A percentile compares a stretch with the other conserved stretches of the same genome.
These are phyloP conservation scores for Bostrychus sinensis DNA, from an alignment of 2,113 vertebrate species.

Conservation along the genomic window DNA sequence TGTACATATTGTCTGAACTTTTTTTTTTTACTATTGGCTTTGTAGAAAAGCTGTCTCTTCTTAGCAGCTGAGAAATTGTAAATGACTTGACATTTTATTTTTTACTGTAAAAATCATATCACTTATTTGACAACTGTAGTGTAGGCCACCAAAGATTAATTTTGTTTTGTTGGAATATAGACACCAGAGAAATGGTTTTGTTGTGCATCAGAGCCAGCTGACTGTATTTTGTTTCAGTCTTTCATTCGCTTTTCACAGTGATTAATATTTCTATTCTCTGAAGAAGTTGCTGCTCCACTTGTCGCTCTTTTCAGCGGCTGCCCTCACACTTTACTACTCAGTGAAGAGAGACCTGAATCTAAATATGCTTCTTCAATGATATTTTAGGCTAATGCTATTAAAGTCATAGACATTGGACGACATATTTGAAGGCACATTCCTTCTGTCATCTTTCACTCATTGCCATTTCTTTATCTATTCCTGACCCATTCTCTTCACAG, in stretches of 20 bases:
- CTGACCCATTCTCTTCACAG: neutral
- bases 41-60: no score
- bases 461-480: slow-evolving; percentile 12
- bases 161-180: neutral
- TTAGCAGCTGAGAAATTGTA: no score
- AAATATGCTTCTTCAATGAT: neutral
- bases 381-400: slow-evolving; percentile 1
- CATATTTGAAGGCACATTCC: slow-evolving; percentile 14
- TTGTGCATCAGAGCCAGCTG: neutral
- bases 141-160: neutral
- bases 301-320: no score
- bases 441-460: slow-evolving; percentile 3
- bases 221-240: no score
- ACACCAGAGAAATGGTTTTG: neutral
- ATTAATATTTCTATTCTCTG: no score
- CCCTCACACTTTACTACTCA: neutral
- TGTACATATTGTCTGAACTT: no score
- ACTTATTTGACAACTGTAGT: no score
- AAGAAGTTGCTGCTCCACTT: no score
- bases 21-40: no score
- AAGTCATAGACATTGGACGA: neutral
- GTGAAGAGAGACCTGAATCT: no score
- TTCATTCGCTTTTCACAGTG: neutral
- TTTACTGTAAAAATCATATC: no score
- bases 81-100: no score